Conservation (phyloP, 2,888 invertebrate genomes). For the Ornithoptera alexandrae region DNA sequence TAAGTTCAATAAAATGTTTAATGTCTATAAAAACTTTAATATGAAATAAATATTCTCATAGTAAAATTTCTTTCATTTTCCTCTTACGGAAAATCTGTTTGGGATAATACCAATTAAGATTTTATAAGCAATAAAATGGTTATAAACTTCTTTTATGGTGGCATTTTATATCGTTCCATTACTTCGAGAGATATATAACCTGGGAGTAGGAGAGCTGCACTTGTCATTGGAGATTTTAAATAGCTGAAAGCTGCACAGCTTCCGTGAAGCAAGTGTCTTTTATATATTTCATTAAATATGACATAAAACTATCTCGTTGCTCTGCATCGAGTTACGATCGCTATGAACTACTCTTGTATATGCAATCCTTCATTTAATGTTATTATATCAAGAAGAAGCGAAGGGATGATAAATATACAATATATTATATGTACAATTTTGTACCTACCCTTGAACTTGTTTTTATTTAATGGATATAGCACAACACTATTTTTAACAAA, state of each 20-base stretch:
- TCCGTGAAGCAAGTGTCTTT: background rate
- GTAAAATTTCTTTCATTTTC: background rate
- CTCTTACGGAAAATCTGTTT: background rate
- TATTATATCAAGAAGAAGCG: too few relatives aligned
- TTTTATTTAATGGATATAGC: too few relatives aligned
- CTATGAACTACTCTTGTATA: background rate
- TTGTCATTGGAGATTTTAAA: background rate
- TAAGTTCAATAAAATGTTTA: too few relatives aligned
- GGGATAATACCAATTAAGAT: slow-evolving; percentile 1
- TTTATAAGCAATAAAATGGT: slow-evolving; percentile 6
- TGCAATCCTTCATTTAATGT: too few relatives aligned
- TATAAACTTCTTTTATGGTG: slow-evolving; percentile 1
- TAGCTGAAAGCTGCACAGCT: background rate
- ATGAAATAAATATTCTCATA: too few relatives aligned
- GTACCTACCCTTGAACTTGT: too few relatives aligned
- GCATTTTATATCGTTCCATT: slow-evolving; percentile 3
- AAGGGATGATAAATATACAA: too few relatives aligned
- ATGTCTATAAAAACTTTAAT: too few relatives aligned
- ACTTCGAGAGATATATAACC: slow-evolving; percentile 4
- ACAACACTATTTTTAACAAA: too few relatives aligned
- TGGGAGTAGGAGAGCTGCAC: background rate
- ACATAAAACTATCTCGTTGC: background rate
- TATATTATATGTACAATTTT: too few relatives aligned
- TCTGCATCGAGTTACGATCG: background rate
- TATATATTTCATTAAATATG: background rate